Percentiles rank a stretch among this genome's conserved stretches.
Conservation (phyloP, 2,888 invertebrate genomes). For the Synanthedon vespiformis region DNA sequence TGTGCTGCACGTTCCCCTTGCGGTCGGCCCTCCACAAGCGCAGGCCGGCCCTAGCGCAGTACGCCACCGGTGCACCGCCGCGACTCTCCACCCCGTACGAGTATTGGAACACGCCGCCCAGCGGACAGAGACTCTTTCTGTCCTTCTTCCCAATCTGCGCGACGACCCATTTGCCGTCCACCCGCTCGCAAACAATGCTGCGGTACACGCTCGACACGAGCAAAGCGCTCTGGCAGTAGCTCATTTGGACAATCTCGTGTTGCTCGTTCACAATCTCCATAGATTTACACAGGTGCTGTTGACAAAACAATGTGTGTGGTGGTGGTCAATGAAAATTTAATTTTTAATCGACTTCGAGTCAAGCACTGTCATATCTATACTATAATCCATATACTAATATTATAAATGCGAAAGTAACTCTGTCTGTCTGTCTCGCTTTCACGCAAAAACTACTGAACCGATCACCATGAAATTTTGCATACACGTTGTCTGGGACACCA, state of each 20-base stretch:
- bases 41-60: slow-evolving; percentile 85
- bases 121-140: slow-evolving; percentile 73
- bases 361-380: no score
- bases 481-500: no score
- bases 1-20: slow-evolving; percentile 83
- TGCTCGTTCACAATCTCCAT: slow-evolving; percentile 85
- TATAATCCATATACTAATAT: no score
- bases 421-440: no score
- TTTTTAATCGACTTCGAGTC: no score
- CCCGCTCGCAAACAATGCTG: slow-evolving; percentile 80
- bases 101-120: slow-evolving; percentile 67
- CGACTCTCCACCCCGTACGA: slow-evolving; percentile 53
- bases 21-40: slow-evolving; percentile 86
- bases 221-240: slow-evolving; percentile 79
- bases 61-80: slow-evolving; percentile 63
- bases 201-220: slow-evolving; percentile 87
- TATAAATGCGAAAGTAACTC: no score
- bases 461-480: no score
- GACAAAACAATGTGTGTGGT: no score
- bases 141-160: slow-evolving; percentile 89
- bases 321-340: no score
- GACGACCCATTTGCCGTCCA: slow-evolving; percentile 75
- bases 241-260: slow-evolving; percentile 87
- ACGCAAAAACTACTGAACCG: no score
- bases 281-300: slow-evolving; percentile 85